These are phyloP conservation scores for Bilobella aurantiaca DNA, from an alignment of 1,140 invertebrate genomes.

Conservation along the genomic window DNA sequence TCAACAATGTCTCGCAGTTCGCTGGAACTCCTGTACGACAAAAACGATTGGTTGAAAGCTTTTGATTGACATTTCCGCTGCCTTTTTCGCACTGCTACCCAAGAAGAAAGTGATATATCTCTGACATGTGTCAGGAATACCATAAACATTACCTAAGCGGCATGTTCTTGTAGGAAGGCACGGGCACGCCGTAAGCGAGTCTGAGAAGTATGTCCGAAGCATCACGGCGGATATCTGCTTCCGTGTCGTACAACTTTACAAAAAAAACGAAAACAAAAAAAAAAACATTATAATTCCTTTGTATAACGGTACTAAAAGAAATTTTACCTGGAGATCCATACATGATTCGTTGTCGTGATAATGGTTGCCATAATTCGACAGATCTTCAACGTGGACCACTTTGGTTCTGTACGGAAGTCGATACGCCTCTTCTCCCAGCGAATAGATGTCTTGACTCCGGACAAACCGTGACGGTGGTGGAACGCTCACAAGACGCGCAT, in stretches of 20 bases:
- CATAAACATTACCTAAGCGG: background rate
- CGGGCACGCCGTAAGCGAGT: background rate
- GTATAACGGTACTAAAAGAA: background rate
- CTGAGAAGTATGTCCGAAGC: background rate
- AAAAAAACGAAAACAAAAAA: background rate
- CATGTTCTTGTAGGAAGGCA: background rate
- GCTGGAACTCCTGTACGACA: background rate
- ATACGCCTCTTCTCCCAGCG: background rate
- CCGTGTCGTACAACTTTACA: background rate
- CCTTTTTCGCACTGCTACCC: background rate
- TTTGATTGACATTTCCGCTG: no score
- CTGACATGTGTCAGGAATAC: background rate
- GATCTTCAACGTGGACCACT: background rate
- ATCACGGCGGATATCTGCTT: background rate
- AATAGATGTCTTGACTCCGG: background rate
- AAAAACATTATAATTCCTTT: background rate
- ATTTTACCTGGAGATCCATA: background rate
- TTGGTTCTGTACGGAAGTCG: background rate
- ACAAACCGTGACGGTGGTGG: background rate
- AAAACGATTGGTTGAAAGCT: background rate
- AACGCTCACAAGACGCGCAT: background rate
- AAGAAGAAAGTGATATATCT: background rate
- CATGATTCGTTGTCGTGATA: background rate
- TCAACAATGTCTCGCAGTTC: slow-evolving; percentile 19
- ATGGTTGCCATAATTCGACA: background rate